Base-by-base conservation (phyloP, 1,140 invertebrate genomes). In the Wasmannia auropunctata region DNA sequence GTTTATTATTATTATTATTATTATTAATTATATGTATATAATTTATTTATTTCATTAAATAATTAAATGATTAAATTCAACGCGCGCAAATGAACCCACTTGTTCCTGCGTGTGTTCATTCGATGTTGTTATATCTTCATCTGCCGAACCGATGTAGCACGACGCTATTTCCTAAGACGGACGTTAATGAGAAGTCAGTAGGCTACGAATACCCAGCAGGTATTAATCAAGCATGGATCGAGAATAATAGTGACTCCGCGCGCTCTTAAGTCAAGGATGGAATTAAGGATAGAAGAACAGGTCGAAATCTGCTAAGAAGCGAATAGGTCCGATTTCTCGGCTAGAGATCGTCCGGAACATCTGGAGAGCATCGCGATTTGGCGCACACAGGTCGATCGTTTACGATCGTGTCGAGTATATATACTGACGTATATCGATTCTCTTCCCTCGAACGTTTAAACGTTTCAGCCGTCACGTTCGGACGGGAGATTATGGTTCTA, bases 321-420 rank as follows among this genome's bases (percentile, higher is more conserved):
- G 8, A n/a, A 34, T 56, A 83, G 67, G 34, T 60, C 19, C 37
- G 79, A 83, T 83, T 83, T 83, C 79, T 83, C 79, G 65, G 16
- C 31, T 51, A 37, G 49, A 58, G 49, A 83, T 74, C 37, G 34
- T 8, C 8, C 65, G 16, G 34, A 72, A 81, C 79, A 81, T 70
- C 79, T 83, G 79, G 51, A 83, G 54, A 74, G 37, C 67, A 58
- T 46, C 65, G 19, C 65, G 25, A 74, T 83, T 83, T 74, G 63
- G 77, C 79, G 40, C 79, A 46, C 79, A 54, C 46, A 43, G 43
- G 65, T 80, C 62, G 43, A 19, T 4, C 16, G 31, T 69, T 65
- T 79, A 65, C n/a, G 28, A 31, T 63, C 58, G 25, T 63, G 63
- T 46, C 37, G 40, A 62, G 37, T 6, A 1, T 77, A 63, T n/a